Evolutionary conservation across 2,797 vertebrate genomes (phyloP).

Genomic region (Pteronotus mesoamericanus): DNA sequence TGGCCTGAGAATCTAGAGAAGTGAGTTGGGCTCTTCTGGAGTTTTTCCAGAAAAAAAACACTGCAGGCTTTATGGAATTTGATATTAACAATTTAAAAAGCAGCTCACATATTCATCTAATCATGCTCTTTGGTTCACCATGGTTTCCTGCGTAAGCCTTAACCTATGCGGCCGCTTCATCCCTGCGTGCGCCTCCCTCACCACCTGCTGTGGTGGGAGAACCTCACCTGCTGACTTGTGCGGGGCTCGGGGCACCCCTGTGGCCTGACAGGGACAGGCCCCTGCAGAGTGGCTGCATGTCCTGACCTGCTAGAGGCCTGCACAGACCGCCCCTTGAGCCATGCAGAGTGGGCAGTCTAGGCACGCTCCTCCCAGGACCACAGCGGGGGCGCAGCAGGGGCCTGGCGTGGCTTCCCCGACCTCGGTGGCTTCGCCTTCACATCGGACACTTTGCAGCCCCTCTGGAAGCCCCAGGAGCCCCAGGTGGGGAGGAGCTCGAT

Average conservation of each 20-base stretch:
- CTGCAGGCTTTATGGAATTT: background rate
- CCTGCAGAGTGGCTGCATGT: background rate
- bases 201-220: background rate
- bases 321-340: background rate
- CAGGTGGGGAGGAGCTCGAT: rapidly evolving
- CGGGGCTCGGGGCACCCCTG: background rate
- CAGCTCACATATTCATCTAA: background rate
- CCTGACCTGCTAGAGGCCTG: background rate
- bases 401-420: rapidly evolving
- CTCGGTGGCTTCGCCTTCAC: rapidly evolving
- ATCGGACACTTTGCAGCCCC: background rate
- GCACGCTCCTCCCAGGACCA: background rate
- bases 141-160: background rate
- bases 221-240: too few relatives aligned
- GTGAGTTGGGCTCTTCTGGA: too few relatives aligned
- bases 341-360: too few relatives aligned
- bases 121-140: background rate
- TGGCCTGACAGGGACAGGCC: background rate
- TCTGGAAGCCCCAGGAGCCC: background rate
- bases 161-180: rapidly evolving
- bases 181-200: background rate
- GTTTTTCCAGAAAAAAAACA: background rate
- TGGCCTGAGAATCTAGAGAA: too few relatives aligned
- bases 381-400: background rate
- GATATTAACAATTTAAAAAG: background rate